Evolutionary conservation across 1,140 invertebrate species (phyloP).

Genomic region (Zophobas atratus): DNA sequence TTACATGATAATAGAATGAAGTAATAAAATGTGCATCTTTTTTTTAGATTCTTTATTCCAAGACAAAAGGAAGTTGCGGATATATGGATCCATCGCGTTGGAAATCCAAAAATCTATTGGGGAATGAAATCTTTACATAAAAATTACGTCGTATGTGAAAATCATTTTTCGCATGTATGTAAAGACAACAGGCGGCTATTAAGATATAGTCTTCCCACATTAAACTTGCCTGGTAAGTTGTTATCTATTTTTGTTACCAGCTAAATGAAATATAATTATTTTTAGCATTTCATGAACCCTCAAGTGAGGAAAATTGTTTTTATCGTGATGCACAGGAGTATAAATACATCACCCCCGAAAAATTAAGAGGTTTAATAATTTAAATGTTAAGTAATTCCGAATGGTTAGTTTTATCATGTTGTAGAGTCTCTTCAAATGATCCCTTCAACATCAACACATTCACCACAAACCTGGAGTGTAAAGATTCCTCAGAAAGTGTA

Average conservation of each 20-base stretch:
- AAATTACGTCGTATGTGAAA: neutral
- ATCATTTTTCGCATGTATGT: neutral
- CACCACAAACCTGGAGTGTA: neutral
- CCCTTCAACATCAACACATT: neutral
- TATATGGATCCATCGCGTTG: neutral
- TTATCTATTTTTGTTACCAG: neutral
- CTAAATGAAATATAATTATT: no score
- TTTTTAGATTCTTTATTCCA: neutral
- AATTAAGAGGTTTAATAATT: no score
- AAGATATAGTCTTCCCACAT: neutral
- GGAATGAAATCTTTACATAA: neutral
- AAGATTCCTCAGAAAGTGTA: neutral
- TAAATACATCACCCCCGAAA: no score
- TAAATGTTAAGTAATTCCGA: no score
- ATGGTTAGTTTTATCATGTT: neutral
- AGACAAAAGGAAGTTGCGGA: neutral
- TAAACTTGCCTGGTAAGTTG: neutral
- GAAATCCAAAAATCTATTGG: neutral
- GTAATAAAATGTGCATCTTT: no score
- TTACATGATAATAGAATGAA: no score
- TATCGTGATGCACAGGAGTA: no score
- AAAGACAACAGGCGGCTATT: neutral
- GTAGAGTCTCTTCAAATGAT: neutral
- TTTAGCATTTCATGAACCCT: no score
- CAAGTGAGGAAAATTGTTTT: no score